Base-by-base conservation (phyloP, 1,140 invertebrate species). In the Drosophila guanche region DNA sequence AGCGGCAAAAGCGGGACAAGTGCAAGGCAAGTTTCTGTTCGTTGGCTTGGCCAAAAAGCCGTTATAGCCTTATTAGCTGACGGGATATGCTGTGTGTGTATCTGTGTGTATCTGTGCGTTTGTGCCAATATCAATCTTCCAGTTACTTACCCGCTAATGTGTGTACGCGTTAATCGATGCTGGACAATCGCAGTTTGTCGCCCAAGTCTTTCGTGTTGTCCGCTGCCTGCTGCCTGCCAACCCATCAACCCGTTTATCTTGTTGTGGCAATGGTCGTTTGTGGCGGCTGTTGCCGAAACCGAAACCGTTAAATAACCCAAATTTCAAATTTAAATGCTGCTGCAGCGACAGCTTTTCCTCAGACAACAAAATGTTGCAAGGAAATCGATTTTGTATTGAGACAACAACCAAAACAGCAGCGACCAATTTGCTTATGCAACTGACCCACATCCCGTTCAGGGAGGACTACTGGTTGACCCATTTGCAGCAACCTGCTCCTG, bases 231-330 rank as follows among this genome's bases (percentile, higher is more conserved):
- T 20, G 16, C 59, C n/a, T 25, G 2, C n/a, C 25, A 27, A 16
- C n/a, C 25, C 42, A 16, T 66, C 66, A 69, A 69, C 66, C 56
- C 14, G 66, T 69, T 69, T 78, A 23, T 6, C 56, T 60, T 61
- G 62, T 63, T 79, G 43, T 55, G 69, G 70, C 73, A 55, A 37
- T 54, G 73, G 62, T 69, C 33, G 61, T 48, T 59, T 22, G 60
- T 67, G 73, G 63, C 33, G 40, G 55, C 42, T 46, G 57, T 42
- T 63, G 70, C 42, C 72, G 69, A 72, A 65, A 3, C 8, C 29
- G 7, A 37, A 12, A 12, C 89, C 89, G 89, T 90, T 90, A 90
- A 89, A 80, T 90, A 90, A 90, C 89, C 89, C 77, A 71, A 71
- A 81, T 90, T 89, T 78, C 50, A 59, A 74, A 58, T 70, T 69